A percentile compares a stretch with the other conserved stretches of the same genome.
Conservation (phyloP, 2,113 vertebrate genomes). For the Erythrocercus mccallii region DNA sequence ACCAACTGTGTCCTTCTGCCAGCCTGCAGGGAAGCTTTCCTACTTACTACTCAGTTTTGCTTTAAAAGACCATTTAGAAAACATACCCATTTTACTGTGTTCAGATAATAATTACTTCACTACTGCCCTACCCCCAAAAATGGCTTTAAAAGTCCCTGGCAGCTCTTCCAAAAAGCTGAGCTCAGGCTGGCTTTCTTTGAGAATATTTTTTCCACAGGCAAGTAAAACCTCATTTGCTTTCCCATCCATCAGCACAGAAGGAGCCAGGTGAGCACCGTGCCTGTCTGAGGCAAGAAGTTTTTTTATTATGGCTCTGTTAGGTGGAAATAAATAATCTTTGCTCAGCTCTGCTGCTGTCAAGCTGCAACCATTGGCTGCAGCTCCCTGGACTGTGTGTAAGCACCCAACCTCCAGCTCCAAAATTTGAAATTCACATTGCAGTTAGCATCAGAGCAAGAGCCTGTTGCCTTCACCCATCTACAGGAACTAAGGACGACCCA, state of each 20-base stretch:
- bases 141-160: neutral
- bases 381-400: neutral
- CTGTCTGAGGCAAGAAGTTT: neutral
- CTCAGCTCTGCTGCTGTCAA: neutral
- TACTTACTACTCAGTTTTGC: slow-evolving; percentile 41
- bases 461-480: neutral
- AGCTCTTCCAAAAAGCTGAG: neutral
- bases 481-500: rapidly evolving
- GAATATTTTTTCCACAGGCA: neutral
- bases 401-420: neutral
- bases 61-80: slow-evolving; percentile 52
- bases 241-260: neutral
- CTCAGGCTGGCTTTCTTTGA: neutral
- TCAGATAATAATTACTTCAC: neutral
- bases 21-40: slow-evolving; percentile 53
- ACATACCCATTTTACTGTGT: neutral
- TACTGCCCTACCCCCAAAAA: neutral
- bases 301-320: neutral
- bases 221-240: neutral
- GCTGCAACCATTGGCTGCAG: neutral
- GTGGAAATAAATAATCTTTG: neutral
- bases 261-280: neutral
- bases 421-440: neutral
- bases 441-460: rapidly evolving
- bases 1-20: slow-evolving; percentile 57